phyloP scores from a whole-genome alignment of 2,113 vertebrate genomes.

The Gambusia holbrooki region DNA sequence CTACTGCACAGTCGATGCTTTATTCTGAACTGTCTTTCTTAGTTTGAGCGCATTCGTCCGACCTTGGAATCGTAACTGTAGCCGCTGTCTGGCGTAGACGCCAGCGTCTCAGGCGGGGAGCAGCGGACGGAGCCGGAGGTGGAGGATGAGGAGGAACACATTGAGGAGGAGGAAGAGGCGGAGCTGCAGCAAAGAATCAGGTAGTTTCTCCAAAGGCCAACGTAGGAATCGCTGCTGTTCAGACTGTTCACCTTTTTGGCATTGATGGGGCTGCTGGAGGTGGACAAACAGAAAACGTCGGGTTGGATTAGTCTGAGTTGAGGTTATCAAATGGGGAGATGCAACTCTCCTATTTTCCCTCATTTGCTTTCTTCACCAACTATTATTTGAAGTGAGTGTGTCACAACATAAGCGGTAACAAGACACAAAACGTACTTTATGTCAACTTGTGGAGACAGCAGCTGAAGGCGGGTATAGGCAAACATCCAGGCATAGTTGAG shows the following conservation, averaged over 20 bases:
- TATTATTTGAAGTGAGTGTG: background rate
- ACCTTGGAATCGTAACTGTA: constrained; percentile 97
- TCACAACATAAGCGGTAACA: background rate
- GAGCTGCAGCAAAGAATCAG: constrained; percentile 98
- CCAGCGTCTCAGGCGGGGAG: constrained; percentile 97
- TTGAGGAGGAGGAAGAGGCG: constrained; percentile 84
- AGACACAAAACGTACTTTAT: constrained; percentile 87
- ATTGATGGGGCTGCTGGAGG: constrained; percentile 93
- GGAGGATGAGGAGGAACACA: constrained; percentile 92
- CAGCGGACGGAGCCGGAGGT: constrained; percentile 92
- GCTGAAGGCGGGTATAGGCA: constrained; percentile 93
- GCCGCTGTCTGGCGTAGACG: constrained; percentile 97
- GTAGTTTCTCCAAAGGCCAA: constrained; percentile 98
- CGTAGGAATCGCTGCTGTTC: constrained; percentile 90
- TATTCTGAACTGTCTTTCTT: background rate
- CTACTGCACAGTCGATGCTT: background rate
- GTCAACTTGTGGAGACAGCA: constrained; percentile 96
- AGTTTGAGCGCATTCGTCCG: constrained; percentile 31
- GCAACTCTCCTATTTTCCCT: too few relatives aligned
- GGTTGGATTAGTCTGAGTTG: background rate
- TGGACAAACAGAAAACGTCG: constrained; percentile 4
- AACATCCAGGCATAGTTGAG: constrained; percentile 98
- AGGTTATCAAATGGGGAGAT: too few relatives aligned
- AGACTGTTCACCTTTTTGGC: constrained; percentile 96
- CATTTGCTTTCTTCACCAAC: too few relatives aligned